Conservation (phyloP, 2,888 invertebrate species). For the Tipula vernalis region DNA sequence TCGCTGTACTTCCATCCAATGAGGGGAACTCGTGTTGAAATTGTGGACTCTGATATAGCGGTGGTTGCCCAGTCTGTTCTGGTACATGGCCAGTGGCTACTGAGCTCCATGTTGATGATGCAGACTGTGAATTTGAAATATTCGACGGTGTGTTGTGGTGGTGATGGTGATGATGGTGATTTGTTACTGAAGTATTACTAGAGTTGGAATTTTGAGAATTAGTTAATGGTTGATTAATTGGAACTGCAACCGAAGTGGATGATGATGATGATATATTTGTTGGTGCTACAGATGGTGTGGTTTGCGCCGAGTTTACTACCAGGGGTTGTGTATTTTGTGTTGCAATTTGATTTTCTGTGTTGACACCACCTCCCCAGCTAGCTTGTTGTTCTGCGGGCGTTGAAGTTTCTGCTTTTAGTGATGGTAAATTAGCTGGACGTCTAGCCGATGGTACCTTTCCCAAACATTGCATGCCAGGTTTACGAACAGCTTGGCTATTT, state of each 20-base stretch:
- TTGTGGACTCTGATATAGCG: constrained; percentile 69
- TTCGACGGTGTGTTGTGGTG: not conserved
- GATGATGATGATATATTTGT: not conserved
- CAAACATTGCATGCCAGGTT: constrained; percentile 99
- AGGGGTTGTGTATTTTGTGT: constrained; percentile 13
- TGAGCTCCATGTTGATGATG: constrained; percentile 47
- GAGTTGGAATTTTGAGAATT: not conserved
- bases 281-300: constrained; percentile 11
- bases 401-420: constrained; percentile 85
- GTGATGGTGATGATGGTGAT: not conserved
- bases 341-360: constrained; percentile 11
- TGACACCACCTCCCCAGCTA: constrained; percentile 14
- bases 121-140: constrained; percentile 30
- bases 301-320: constrained; percentile 16
- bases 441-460: constrained; percentile 97
- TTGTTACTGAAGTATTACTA: not conserved
- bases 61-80: constrained; percentile 34
- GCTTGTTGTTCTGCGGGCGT: constrained; percentile 30
- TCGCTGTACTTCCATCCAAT: constrained; percentile 43
- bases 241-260: constrained; percentile 18
- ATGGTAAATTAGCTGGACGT: constrained; percentile 97
- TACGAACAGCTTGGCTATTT: constrained; percentile 82
- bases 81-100: constrained; percentile 34
- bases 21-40: constrained; percentile 97
- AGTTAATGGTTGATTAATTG: constrained; percentile 15